Conservation (phyloP, 2,113 vertebrate species). For the Sinosuthora webbiana region DNA sequence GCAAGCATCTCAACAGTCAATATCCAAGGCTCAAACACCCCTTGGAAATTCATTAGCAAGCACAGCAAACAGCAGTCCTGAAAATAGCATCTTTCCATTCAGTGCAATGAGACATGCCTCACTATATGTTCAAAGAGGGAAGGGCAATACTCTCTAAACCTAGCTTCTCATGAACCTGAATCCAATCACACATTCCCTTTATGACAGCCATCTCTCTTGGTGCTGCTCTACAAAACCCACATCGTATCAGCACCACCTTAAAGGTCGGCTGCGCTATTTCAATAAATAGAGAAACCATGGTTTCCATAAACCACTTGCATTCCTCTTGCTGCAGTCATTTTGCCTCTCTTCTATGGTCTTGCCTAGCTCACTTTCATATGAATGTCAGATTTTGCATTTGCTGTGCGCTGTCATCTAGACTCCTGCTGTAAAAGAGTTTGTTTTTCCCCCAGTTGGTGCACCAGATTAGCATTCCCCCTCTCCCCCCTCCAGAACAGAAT, state of each 20-base stretch:
- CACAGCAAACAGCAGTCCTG: not conserved
- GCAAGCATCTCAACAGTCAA: slow-evolving; percentile 28
- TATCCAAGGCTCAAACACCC: slow-evolving; percentile 6
- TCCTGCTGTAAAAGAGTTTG: slow-evolving; percentile 52
- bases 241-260: not conserved
- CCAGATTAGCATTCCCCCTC: slow-evolving; percentile 5
- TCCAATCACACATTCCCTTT: slow-evolving; percentile 55
- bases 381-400: slow-evolving; percentile 77
- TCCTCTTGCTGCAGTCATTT: slow-evolving; percentile 49
- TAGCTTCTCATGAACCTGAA: slow-evolving; percentile 43
- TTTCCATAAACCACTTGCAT: slow-evolving; percentile 38
- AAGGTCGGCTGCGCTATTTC: slow-evolving; percentile 36
- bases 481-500: slow-evolving; percentile 18
- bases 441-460: slow-evolving; percentile 27
- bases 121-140: slow-evolving; percentile 48
- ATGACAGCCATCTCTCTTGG: not conserved
- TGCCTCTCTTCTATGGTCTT: slow-evolving; percentile 34
- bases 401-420: slow-evolving; percentile 52
- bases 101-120: not conserved
- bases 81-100: slow-evolving; percentile 49
- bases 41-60: slow-evolving; percentile 51
- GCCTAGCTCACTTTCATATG: slow-evolving; percentile 60
- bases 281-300: slow-evolving; percentile 34
- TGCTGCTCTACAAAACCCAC: not conserved
- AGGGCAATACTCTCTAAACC: slow-evolving; percentile 53